Percentiles rank a stretch among this genome's conserved stretches.
phyloP scores from a whole-genome alignment of 1,140 invertebrate species.

The Portunus trituberculatus region DNA sequence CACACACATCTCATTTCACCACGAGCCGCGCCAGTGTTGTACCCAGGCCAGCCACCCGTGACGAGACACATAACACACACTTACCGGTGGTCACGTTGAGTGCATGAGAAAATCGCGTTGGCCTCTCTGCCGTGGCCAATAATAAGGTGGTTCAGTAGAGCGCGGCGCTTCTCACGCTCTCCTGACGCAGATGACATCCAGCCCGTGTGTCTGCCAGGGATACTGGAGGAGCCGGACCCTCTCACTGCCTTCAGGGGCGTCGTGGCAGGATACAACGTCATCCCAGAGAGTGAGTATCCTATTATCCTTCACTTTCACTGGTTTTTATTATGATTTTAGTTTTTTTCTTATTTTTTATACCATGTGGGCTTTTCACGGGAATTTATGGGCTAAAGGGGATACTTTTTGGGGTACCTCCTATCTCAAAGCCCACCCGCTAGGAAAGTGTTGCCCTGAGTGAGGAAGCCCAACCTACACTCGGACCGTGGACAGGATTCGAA shows the following conservation, averaged over 20 bases:
- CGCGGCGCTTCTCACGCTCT: neutral
- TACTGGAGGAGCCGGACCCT: constrained; percentile 28
- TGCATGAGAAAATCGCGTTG: neutral
- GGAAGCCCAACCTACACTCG: no score
- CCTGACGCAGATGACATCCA: constrained; percentile 31
- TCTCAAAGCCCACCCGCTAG: no score
- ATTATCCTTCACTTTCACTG: neutral
- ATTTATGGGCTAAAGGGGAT: no score
- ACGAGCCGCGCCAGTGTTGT: neutral
- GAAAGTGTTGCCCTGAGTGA: no score
- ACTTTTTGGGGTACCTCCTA: no score
- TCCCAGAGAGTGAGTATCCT: constrained; percentile 18
- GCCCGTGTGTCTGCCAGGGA: constrained; percentile 52
- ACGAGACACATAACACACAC: neutral
- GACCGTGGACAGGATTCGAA: no score
- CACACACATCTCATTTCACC: no score
- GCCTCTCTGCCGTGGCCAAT: neutral
- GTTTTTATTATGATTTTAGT: no score
- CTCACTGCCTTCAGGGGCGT: neutral
- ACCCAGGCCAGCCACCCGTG: neutral
- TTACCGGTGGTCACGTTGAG: neutral
- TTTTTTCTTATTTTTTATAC: no score
- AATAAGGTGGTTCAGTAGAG: neutral
- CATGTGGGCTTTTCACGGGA: no score
- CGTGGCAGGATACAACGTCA: neutral